Conservation (phyloP, 2,888 invertebrate genomes). For the Machimus rusticus region DNA sequence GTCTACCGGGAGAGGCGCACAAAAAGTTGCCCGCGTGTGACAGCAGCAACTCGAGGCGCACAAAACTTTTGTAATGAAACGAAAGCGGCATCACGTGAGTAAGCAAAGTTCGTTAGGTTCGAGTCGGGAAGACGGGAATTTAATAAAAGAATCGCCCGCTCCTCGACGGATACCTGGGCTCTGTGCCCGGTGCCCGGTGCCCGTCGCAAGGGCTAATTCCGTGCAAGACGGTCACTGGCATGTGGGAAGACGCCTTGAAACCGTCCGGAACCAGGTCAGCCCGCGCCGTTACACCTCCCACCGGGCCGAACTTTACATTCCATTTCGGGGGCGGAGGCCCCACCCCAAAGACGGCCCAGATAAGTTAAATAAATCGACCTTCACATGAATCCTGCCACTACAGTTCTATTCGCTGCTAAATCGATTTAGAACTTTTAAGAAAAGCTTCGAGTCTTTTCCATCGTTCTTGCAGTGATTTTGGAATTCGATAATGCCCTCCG, state of each 20-base stretch:
- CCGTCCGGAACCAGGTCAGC: not conserved
- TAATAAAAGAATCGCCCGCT: constrained; percentile 4
- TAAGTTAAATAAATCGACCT: constrained; percentile 31
- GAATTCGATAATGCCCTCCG: constrained; percentile 8
- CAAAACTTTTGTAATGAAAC: constrained; percentile 29
- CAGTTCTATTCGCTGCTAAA: not conserved
- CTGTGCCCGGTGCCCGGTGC: not conserved
- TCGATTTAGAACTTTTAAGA: constrained; percentile 22
- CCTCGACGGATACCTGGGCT: not conserved
- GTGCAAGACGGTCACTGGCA: not conserved
- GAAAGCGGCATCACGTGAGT: constrained; percentile 14
- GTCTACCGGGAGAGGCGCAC: not conserved
- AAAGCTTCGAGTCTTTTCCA: not conserved
- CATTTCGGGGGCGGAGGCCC: not conserved
- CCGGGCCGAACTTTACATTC: not conserved
- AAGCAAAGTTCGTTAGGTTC: constrained; percentile 6
- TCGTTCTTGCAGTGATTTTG: constrained; percentile 1
- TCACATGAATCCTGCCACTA: constrained; percentile 15
- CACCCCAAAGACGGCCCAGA: not conserved
- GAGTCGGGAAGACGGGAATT: not conserved
- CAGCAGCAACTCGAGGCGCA: not conserved
- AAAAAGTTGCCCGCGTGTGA: constrained; percentile 8
- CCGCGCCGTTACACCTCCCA: not conserved
- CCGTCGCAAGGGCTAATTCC: not conserved
- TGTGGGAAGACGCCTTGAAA: not conserved